Evolutionary conservation across 1,140 invertebrate species (phyloP).

Genomic region (Anastrepha obliqua): DNA sequence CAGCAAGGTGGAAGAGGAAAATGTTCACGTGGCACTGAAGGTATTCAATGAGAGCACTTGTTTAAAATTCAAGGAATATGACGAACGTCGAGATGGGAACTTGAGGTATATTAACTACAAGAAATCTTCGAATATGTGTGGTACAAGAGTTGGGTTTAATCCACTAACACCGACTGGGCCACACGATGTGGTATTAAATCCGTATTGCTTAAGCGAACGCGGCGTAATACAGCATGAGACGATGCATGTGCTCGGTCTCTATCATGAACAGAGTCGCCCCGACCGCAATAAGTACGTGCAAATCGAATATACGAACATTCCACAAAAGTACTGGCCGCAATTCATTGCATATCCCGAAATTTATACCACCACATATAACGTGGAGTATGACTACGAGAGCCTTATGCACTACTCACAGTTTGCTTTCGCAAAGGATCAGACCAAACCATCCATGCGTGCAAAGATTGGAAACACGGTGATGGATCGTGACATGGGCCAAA

Average conservation of each 20-base stretch:
- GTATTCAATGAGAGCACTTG: slow-evolving; percentile 71
- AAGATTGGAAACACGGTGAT: slow-evolving; percentile 60
- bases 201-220: slow-evolving; percentile 62
- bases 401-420: slow-evolving; percentile 76
- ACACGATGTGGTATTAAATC: slow-evolving; percentile 64
- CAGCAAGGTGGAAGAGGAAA: slow-evolving; percentile 75
- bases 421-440: slow-evolving; percentile 74
- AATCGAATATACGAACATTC: slow-evolving; percentile 77
- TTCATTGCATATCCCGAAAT: slow-evolving; percentile 64
- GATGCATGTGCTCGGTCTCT: slow-evolving; percentile 77
- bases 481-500: slow-evolving; percentile 68
- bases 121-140: slow-evolving; percentile 64
- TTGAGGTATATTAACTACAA: slow-evolving; percentile 64
- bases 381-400: slow-evolving; percentile 75
- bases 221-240: slow-evolving; percentile 78
- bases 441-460: slow-evolving; percentile 65
- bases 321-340: slow-evolving; percentile 67
- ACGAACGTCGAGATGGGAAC: slow-evolving; percentile 30
- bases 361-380: slow-evolving; percentile 63
- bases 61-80: slow-evolving; percentile 65
- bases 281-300: slow-evolving; percentile 76
- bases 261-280: slow-evolving; percentile 77
- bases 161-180: slow-evolving; percentile 59
- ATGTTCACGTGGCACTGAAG: slow-evolving; percentile 64
- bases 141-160: slow-evolving; percentile 69